Base-by-base conservation (phyloP, 2,888 invertebrate species). In the Mylabris sibirica region DNA sequence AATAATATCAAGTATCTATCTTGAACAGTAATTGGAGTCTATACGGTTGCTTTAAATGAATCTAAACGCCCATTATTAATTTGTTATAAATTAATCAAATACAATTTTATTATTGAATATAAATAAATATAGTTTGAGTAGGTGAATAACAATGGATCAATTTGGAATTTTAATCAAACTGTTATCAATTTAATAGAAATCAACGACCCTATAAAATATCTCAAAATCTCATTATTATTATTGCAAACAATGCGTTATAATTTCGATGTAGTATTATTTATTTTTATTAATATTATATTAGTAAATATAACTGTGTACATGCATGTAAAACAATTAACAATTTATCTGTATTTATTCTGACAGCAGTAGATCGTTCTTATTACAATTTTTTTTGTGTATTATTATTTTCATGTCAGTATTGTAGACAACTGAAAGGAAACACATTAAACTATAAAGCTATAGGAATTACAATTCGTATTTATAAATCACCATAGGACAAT, bases 1-100 rank as follows among this genome's bases (percentile, higher is more conserved):
- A 41, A 41, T 63, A 44, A 63, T 41, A 41, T 63, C 35, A 44
- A 20, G 63, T 63, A 22, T 30, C 34, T 60, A 30, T 60, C 53
- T 53, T 24, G 53, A 53, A 20, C 53, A 53, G 22, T 53, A 53
- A 53, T 53, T 20, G 53, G 22, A 53, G 22, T 53, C 53, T 22
- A 1, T 53, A 53, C 24, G 14, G 24, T 53, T 53, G 12, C 22
- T 4, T 24, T 22, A 8, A 53, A 53, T 53, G 12, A 24, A 53
- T 53, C 53, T 22, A 30, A 49, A 49, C 49, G 49, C 49, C 49
- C 49, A 49, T 49, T 20, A 49, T 20, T 49, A 49, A 49, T 49
- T 49, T 20, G 49, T 49, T 49, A 22, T 49, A 17, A 44, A 44
- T 44, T 44, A 44, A 49, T 49, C 20, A 49, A 49, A 22, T 20